Evolutionary conservation across 2,888 invertebrate genomes (phyloP), one percentile per base, ranked within the genome.

Genomic region (Acleris sparsana): DNA sequence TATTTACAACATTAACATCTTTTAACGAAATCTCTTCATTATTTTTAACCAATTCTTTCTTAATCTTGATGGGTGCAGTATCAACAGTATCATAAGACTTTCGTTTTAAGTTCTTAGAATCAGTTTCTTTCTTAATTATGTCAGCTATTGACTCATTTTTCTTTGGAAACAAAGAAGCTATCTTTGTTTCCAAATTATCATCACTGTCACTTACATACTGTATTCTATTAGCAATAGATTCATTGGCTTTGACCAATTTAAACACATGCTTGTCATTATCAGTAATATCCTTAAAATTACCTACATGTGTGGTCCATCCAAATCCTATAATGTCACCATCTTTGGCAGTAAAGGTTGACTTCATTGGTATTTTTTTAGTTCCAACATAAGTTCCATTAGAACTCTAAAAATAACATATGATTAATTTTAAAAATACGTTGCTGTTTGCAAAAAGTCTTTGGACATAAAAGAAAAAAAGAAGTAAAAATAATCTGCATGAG

Each of bases 351-450:
- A 85, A 79, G 55, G 88, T 85, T 18, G 74, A 74, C 52, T 86
- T 83, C 46, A 85, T 76, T 16, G 80, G 70, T 71, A 94, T 92
- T 75, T 75, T 84, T 5, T 73, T 75, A 2, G 81, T 80, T 60
- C 94, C 94, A 60, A 95, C 80, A 80, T 80, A 95, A 20, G 94
- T 86, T 58, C 94, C 95, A 88, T 95, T 95, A 4, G 93, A 85
- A 77, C 94, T 94, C 94, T 94, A 75, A 69, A 63, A 69, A 62
- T 29, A 44, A n/a, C 51, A 39, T 39, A 13, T 13, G 13, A 39
- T 39, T 39, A 39, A 39, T 39, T 39, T 13, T 33, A 33, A 33
- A 11, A 33, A 13, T 33, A 33, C 33, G 13, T 3, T 11, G 33
- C 33, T 33, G 33, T 13, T 33, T 33, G 33, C 33, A 11, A 33